Evolutionary conservation across 2,797 vertebrate genomes (phyloP).

Genomic region (Knipowitschia caucasica): DNA sequence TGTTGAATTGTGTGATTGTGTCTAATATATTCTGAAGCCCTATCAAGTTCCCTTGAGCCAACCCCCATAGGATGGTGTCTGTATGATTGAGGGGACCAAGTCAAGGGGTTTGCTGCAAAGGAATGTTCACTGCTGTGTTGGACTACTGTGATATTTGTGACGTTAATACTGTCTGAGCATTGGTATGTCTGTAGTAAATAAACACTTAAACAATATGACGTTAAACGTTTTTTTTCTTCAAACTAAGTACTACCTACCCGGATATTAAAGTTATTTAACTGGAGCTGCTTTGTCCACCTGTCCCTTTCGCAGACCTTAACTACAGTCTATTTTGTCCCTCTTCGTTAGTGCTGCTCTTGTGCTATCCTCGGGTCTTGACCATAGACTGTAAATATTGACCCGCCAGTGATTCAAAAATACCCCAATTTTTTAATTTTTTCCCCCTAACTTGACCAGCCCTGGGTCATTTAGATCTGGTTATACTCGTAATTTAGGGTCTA

Average conservation of each 20-base stretch:
- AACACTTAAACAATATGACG: slow-evolving; percentile 31
- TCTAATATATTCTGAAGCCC: slow-evolving; percentile 64
- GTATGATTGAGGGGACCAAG: slow-evolving; percentile 11
- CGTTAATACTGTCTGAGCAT: slow-evolving; percentile 79
- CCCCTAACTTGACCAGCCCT: no score
- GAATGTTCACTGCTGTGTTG: slow-evolving; percentile 67
- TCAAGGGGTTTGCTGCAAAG: slow-evolving; percentile 17
- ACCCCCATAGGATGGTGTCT: slow-evolving; percentile 35
- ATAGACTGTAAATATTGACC: no score
- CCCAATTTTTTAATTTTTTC: no score
- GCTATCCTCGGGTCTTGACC: no score
- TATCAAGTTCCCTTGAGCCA: slow-evolving; percentile 26
- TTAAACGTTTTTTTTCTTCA: neutral
- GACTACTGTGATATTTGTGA: slow-evolving; percentile 75
- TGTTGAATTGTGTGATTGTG: slow-evolving; percentile 60
- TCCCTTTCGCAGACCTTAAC: no score
- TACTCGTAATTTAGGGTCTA: no score
- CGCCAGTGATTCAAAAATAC: no score
- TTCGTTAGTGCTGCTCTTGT: no score
- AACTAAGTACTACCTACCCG: neutral
- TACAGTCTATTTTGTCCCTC: no score
- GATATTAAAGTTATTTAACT: no score
- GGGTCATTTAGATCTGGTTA: no score
- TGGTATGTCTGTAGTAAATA: slow-evolving; percentile 81
- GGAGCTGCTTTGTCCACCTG: no score